These are phyloP conservation scores for Leptonema lineaticorne DNA, from an alignment of 1,140 invertebrate genomes.

Conservation along the genomic window DNA sequence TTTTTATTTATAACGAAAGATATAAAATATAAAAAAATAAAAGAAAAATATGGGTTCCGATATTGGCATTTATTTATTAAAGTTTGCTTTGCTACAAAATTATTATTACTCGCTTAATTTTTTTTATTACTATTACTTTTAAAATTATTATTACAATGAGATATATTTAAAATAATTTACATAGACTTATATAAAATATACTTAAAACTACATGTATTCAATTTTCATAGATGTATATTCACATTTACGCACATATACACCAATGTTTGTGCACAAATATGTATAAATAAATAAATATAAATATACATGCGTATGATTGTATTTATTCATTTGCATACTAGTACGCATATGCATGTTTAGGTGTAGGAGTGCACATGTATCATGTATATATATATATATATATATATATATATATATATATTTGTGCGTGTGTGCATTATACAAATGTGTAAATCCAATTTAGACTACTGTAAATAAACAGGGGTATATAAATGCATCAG, in stretches of 20 bases:
- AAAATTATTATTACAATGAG: constrained; percentile 14
- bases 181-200: constrained; percentile 32
- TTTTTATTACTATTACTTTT: constrained; percentile 16
- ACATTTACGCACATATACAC: not conserved
- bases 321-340: too few species aligned
- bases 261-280: not conserved
- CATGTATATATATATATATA: not conserved
- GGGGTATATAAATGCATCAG: too few species aligned
- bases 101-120: constrained; percentile 18
- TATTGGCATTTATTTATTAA: constrained; percentile 34
- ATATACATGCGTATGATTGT: too few species aligned
- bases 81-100: constrained; percentile 32
- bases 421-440: too few species aligned
- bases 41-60: not conserved
- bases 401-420: not conserved
- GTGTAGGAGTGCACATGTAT: too few species aligned
- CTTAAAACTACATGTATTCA: constrained; percentile 26
- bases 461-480: too few species aligned
- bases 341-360: too few species aligned
- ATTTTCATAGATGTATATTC: not conserved
- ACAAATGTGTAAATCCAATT: too few species aligned
- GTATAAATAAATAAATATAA: not conserved
- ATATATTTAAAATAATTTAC: constrained; percentile 35
- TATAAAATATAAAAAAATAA: not conserved
- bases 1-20: too few species aligned